These are phyloP conservation scores for Stenolophus ochropezus DNA, from an alignment of 2,888 invertebrate genomes.

Conservation along the genomic window DNA sequence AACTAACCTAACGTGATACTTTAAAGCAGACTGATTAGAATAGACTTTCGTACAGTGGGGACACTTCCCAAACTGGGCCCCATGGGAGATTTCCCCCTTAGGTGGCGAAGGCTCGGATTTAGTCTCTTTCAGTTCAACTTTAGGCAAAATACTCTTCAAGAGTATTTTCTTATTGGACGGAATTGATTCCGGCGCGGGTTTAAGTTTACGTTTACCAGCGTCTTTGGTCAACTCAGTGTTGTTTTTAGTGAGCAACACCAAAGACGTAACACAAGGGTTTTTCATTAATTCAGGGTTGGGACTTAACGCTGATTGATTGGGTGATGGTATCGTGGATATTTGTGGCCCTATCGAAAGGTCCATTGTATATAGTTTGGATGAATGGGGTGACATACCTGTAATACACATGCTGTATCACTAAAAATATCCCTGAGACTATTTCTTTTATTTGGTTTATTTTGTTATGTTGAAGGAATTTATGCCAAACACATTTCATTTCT, in stretches of 20 bases:
- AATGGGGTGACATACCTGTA: conserved; percentile 59
- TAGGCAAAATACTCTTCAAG: conserved; percentile 52
- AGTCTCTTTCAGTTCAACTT: conserved; percentile 62
- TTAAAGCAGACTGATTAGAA: conserved; percentile 82
- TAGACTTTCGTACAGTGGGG: conserved; percentile 82
- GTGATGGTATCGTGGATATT: conserved; percentile 54
- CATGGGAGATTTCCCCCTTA: conserved; percentile 64
- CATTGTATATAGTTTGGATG: conserved; percentile 59
- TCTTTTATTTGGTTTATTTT: conserved; percentile 43
- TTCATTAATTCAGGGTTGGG: conserved; percentile 50
- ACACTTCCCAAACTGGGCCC: conserved; percentile 78
- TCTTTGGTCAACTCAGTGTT: conserved; percentile 25
- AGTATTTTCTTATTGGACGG: conserved; percentile 57
- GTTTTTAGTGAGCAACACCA: conserved; percentile 45
- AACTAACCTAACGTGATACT: conserved; percentile 81
- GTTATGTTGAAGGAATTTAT: conserved; percentile 57
- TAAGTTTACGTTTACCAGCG: conserved; percentile 38
- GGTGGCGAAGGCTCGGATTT: conserved; percentile 26
- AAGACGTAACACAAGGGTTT: conserved; percentile 23
- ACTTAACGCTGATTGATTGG: conserved; percentile 49
- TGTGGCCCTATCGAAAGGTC: conserved; percentile 58
- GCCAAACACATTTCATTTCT: conserved; percentile 61
- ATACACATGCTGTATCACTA: conserved; percentile 60
- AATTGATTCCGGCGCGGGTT: conserved; percentile 40
- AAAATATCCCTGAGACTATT: conserved; percentile 42